phyloP scores from a whole-genome alignment of 1,140 invertebrate species.

The Heliconius eleuchia region DNA sequence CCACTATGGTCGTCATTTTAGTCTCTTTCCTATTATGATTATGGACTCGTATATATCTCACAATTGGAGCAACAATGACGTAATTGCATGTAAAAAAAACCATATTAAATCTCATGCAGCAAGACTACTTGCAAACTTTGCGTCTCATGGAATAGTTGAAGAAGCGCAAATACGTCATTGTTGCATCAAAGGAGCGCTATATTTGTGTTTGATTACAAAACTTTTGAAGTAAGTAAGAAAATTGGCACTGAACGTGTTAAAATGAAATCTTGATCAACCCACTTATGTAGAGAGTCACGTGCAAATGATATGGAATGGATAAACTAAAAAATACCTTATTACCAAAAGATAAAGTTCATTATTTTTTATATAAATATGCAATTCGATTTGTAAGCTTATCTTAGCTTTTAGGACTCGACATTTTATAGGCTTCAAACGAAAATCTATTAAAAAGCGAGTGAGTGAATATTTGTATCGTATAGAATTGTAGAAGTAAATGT shows the following conservation, averaged over 20 bases:
- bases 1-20: too few species aligned
- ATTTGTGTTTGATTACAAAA: neutral
- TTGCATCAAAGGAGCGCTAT: too few species aligned
- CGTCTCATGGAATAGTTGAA: too few species aligned
- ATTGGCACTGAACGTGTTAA: neutral
- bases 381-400: neutral
- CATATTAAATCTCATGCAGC: too few species aligned
- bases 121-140: too few species aligned
- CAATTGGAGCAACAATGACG: too few species aligned
- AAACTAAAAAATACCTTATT: neutral
- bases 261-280: slow-evolving; percentile 1
- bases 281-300: neutral
- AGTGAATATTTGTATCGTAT: neutral
- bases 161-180: too few species aligned
- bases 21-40: too few species aligned
- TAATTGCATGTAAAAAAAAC: too few species aligned
- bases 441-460: neutral
- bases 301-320: neutral
- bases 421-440: neutral
- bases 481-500: too few species aligned
- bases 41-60: too few species aligned
- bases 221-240: neutral
- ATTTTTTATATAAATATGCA: neutral
- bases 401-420: neutral
- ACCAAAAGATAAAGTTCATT: neutral